Evolutionary conservation across 2,888 invertebrate species (phyloP), one percentile per base, ranked within the genome.

Genomic region (Pasiphila rectangulata): DNA sequence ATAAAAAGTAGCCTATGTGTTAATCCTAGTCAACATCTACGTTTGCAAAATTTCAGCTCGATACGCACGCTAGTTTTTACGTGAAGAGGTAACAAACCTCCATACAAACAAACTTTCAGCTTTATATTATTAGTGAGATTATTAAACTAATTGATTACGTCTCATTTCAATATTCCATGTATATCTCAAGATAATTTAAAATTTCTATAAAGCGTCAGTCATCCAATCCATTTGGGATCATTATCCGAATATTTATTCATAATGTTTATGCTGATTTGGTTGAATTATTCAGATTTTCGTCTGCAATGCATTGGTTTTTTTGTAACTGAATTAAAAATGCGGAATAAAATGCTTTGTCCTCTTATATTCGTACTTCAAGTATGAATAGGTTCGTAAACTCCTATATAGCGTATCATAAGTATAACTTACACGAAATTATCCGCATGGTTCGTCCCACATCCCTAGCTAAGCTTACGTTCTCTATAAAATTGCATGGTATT

Each of bases 361-460:
- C n/a, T n/a, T n/a, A n/a, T n/a, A n/a, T n/a, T n/a, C n/a, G n/a
- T n/a, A n/a, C n/a, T n/a, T n/a, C 7, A 13, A 39, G 32, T 56
- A 34, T 69, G 69, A 72, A 75, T 73, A 77, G 69, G 70, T 75
- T 59, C 72, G 73, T 69, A 63, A 69, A 67, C 73, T 77, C 69
- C 62, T 80, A 73, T 82, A 82, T 75, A 69, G 71, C 1, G 1
- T 16, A 16, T 16, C n/a, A 15, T 7, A 70, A 75, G 78, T 79
- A 79, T 78, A 77, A 81, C 83, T 84, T 81, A 81, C 81, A 76
- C 71, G 75, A 84, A 83, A 81, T 80, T 81, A 81, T 81, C 76
- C 79, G 64, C 65, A 62, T 72, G 72, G 70, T 61, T 68, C 67
- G 67, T 68, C 59, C 56, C 63, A 64, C 49, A 57, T 76, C 72